Conservation (phyloP, 2,797 vertebrate genomes). For the Poecilia picta region DNA sequence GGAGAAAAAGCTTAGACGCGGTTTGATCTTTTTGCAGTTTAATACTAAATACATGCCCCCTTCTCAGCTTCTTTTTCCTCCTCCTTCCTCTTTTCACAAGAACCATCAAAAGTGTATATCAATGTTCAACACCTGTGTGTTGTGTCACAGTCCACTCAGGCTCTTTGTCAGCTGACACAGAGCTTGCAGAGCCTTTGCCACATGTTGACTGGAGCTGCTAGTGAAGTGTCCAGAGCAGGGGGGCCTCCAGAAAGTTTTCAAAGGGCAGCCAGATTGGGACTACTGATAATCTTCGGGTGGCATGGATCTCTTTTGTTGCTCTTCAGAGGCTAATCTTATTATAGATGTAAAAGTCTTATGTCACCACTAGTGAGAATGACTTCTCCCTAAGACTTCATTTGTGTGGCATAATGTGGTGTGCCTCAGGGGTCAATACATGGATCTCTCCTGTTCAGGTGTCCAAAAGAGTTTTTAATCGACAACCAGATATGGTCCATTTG, state of each 20-base stretch:
- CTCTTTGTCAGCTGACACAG: not conserved
- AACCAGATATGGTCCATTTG: not conserved
- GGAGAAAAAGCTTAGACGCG: constrained; percentile 56
- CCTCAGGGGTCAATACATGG: not conserved
- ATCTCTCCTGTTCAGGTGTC: not conserved
- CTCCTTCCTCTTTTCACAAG: constrained; percentile 30
- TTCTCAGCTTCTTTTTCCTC: constrained; percentile 9
- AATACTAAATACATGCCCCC: constrained; percentile 65
- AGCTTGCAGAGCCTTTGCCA: not conserved
- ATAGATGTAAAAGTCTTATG: not conserved
- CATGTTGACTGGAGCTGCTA: not conserved
- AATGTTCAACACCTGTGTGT: not conserved
- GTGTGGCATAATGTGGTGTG: not conserved
- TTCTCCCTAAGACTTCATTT: not conserved
- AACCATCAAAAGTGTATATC: constrained; percentile 50
- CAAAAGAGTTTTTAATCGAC: not conserved
- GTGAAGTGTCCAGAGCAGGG: not conserved
- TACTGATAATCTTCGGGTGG: not conserved
- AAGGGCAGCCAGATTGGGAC: not conserved
- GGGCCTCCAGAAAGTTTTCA: not conserved
- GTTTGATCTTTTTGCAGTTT: constrained; percentile 78
- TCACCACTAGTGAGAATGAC: not conserved
- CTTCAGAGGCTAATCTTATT: not conserved
- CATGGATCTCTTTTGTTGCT: not conserved
- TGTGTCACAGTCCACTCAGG: constrained; percentile 53